Evolutionary conservation across 2,888 invertebrate species (phyloP).

Genomic region (Lobophora halterata): DNA sequence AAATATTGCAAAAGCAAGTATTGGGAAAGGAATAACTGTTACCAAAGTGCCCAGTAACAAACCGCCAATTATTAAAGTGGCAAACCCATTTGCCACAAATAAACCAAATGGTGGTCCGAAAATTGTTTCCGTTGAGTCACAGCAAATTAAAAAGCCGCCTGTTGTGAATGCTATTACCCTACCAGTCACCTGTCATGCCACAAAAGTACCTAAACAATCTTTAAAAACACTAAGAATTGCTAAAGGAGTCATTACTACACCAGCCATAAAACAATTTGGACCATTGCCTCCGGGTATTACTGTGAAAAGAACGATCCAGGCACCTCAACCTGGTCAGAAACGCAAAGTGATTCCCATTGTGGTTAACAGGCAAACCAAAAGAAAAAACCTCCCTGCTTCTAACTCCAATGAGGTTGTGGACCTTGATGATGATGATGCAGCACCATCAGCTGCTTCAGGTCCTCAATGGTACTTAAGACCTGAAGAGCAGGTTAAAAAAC

Average conservation of each 20-base stretch:
- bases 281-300: constrained; percentile 61
- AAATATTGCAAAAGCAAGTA: constrained; percentile 28
- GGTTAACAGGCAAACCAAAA: background rate
- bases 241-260: background rate
- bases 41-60: constrained; percentile 36
- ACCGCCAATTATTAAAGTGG: too few relatives aligned
- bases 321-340: constrained; percentile 7
- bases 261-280: constrained; percentile 1
- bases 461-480: constrained; percentile 71
- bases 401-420: constrained; percentile 45
- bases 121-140: too few relatives aligned
- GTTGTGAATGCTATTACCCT: too few relatives aligned
- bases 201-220: background rate
- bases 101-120: constrained; percentile 40
- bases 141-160: too few relatives aligned
- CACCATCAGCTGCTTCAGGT: constrained; percentile 32
- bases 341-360: constrained; percentile 1
- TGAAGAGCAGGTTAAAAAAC: constrained; percentile 46
- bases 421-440: constrained; percentile 62
- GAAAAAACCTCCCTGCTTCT: background rate
- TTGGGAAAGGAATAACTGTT: constrained; percentile 38
- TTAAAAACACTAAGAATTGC: constrained; percentile 8
- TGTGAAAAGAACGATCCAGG: constrained; percentile 42
- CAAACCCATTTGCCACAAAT: constrained; percentile 38
- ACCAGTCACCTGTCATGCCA: too few relatives aligned